Conservation (phyloP, 2,113 vertebrate genomes). For the Haliaeetus leucogaster region DNA sequence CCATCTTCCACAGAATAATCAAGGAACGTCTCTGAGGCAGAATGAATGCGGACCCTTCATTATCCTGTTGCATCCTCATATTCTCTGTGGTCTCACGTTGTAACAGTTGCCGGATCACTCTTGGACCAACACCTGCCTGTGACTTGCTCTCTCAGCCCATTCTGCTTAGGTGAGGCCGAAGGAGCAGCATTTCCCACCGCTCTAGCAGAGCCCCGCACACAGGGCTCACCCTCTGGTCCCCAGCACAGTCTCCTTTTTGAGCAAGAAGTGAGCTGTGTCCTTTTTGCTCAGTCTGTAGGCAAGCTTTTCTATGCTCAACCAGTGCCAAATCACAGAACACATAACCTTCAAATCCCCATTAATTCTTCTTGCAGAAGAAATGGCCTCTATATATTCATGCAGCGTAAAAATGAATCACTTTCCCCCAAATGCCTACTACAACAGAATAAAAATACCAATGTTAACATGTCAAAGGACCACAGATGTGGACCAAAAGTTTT, state of each 20-base stretch:
- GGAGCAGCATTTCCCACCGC: not conserved
- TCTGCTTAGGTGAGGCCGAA: not conserved
- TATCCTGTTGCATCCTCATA: not conserved
- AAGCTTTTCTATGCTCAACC: not conserved
- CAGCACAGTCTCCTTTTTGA: not conserved
- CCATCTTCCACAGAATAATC: not conserved
- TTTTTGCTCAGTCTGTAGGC: not conserved
- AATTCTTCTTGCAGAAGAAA: not conserved
- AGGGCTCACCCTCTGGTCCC: not conserved
- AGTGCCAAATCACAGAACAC: not conserved
- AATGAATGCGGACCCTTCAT: not conserved
- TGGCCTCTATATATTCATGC: not conserved
- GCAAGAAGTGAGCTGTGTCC: not conserved
- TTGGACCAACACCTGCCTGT: not conserved
- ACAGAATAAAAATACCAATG: not conserved
- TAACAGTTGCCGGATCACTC: not conserved
- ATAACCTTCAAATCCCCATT: not conserved
- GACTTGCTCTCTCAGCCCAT: fast-evolving
- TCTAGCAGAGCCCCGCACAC: not conserved
- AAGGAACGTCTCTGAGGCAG: not conserved
- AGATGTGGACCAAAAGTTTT: not conserved
- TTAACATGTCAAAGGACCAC: not conserved
- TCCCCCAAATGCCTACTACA: not conserved
- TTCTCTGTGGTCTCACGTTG: fast-evolving
- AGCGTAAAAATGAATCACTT: not conserved